phyloP scores from a whole-genome alignment of 37 sponge, comb jelly and placozoan species.

The Mnemiopsis leidyi region DNA sequence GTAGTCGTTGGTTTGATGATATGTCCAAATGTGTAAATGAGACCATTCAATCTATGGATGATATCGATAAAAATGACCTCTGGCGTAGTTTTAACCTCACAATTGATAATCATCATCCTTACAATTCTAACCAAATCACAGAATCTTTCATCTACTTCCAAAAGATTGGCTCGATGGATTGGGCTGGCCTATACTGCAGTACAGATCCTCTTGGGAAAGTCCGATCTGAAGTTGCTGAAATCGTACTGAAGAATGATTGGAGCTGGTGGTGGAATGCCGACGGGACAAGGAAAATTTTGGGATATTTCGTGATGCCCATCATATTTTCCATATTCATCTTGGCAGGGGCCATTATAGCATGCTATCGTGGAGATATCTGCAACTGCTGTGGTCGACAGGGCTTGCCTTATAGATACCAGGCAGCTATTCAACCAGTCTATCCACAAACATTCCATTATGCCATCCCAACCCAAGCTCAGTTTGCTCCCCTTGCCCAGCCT shows the following conservation, averaged over 20 bases:
- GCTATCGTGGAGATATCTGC: too few relatives aligned
- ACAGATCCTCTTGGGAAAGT: background rate
- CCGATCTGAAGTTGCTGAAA: background rate
- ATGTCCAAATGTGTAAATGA: background rate
- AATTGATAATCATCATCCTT: background rate
- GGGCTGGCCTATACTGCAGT: background rate
- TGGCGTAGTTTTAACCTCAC: background rate
- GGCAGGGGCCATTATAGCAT: background rate
- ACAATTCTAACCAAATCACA: background rate
- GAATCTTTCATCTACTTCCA: background rate
- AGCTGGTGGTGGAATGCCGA: too few relatives aligned
- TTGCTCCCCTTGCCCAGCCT: too few relatives aligned
- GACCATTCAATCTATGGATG: background rate
- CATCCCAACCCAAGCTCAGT: too few relatives aligned
- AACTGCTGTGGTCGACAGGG: too few relatives aligned
- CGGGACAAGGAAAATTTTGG: background rate
- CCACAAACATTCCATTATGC: too few relatives aligned
- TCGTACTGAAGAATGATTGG: too few relatives aligned
- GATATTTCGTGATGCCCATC: background rate
- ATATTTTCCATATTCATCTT: background rate
- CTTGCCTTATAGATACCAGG: too few relatives aligned
- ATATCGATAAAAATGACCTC: background rate
- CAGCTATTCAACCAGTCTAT: too few relatives aligned
- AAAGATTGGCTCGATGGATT: background rate
- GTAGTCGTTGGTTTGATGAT: background rate